Conservation (phyloP, 2,888 invertebrate genomes). For the Steromphala cineraria region DNA sequence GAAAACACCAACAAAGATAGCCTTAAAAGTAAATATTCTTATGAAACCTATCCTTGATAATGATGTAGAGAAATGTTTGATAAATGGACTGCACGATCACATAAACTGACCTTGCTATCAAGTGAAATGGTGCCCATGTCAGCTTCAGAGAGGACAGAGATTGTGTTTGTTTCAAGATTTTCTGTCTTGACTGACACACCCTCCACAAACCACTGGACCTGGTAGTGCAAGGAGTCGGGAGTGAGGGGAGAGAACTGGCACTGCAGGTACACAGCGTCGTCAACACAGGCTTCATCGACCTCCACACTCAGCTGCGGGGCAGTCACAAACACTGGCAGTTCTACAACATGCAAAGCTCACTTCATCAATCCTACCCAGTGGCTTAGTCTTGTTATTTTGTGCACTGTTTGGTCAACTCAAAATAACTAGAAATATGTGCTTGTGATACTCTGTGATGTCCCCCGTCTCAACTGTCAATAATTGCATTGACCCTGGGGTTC, state of each 20-base stretch:
- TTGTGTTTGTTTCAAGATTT: constrained; percentile 21
- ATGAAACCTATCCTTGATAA: too few relatives aligned
- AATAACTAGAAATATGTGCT: too few relatives aligned
- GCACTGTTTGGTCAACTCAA: too few relatives aligned
- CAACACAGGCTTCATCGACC: constrained; percentile 15
- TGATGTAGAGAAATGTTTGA: too few relatives aligned
- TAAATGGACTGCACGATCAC: too few relatives aligned
- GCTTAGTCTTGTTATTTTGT: not conserved
- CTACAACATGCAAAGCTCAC: constrained; percentile 24
- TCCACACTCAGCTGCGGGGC: constrained; percentile 33
- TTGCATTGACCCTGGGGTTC: too few relatives aligned
- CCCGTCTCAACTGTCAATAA: too few relatives aligned
- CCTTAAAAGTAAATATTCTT: too few relatives aligned
- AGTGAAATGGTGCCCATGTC: constrained; percentile 29
- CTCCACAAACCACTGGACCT: constrained; percentile 43
- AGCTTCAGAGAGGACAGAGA: constrained; percentile 29
- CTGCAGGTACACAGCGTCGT: constrained; percentile 25
- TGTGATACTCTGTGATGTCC: too few relatives aligned
- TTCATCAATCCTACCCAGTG: not conserved
- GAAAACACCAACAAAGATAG: not conserved
- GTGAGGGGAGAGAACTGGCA: constrained; percentile 42
- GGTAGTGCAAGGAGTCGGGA: constrained; percentile 33
- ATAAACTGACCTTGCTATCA: constrained; percentile 35
- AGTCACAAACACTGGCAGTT: constrained; percentile 41
- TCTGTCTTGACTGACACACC: constrained; percentile 10